phyloP scores from a whole-genome alignment of 2,113 vertebrate genomes.

The Aythya baeri region DNA sequence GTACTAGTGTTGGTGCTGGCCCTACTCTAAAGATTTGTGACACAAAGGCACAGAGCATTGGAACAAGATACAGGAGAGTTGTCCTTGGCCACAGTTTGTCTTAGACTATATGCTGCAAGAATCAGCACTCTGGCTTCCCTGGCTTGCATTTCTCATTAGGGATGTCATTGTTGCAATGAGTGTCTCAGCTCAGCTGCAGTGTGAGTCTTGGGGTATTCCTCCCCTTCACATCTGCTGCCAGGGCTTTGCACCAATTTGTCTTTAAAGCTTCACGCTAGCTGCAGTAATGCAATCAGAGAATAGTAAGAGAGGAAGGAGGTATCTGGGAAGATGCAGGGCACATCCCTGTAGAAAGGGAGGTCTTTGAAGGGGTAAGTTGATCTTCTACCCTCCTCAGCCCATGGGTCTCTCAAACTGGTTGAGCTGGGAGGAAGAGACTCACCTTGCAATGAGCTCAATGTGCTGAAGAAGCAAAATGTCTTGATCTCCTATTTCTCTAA shows the following conservation, averaged over 20 bases:
- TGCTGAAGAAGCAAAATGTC: neutral
- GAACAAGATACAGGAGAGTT: neutral
- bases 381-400: neutral
- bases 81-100: neutral
- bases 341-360: neutral
- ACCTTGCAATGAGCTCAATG: neutral
- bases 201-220: neutral
- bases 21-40: neutral
- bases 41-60: neutral
- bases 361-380: neutral
- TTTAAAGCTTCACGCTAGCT: neutral
- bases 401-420: neutral
- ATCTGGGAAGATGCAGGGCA: neutral
- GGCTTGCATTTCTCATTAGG: neutral
- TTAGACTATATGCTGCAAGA: neutral
- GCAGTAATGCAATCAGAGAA: neutral
- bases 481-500: neutral
- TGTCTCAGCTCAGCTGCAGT: neutral
- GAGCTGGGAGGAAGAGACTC: neutral
- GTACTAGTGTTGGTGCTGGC: neutral
- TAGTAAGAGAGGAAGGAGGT: neutral
- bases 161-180: neutral
- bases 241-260: neutral
- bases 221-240: neutral
- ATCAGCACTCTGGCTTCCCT: no score